A percentile compares a stretch with the other conserved stretches of the same genome.
phyloP scores from a whole-genome alignment of 2,797 vertebrate species.

The Amphiprion clarkii region DNA sequence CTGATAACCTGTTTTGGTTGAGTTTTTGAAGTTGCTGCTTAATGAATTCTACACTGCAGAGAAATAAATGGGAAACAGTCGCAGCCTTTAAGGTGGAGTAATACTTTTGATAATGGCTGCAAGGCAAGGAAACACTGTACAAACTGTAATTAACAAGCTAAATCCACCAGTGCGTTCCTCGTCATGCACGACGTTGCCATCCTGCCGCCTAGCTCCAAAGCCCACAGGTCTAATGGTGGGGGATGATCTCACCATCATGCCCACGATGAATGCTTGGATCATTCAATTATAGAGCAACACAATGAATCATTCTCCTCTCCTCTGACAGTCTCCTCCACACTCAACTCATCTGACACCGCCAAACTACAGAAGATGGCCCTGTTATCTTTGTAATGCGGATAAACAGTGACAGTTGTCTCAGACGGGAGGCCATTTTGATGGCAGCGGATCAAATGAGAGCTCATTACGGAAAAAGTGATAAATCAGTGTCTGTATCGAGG shows the following conservation, averaged over 20 bases:
- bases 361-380: conserved; percentile 59
- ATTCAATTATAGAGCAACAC: conserved; percentile 78
- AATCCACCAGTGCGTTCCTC: conserved; percentile 6
- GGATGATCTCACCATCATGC: conserved; percentile 72
- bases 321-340: conserved; percentile 70
- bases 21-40: conserved; percentile 10
- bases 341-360: conserved; percentile 68
- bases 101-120: conserved; percentile 8
- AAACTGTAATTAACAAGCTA: background rate
- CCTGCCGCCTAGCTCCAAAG: conserved; percentile 36
- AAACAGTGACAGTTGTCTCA: conserved; percentile 68
- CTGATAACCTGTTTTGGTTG: conserved; percentile 17
- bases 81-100: conserved; percentile 4
- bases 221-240: conserved; percentile 53
- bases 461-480: conserved; percentile 69
- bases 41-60: conserved; percentile 32
- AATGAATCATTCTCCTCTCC: conserved; percentile 75
- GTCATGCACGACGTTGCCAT: conserved; percentile 2
- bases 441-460: conserved; percentile 68
- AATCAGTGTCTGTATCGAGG: conserved; percentile 48
- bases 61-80: conserved; percentile 30
- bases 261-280: conserved; percentile 67
- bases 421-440: conserved; percentile 58
- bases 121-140: background rate
- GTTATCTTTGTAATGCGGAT: conserved; percentile 73